Evolutionary conservation across 1,140 invertebrate species (phyloP).

Genomic region (Carcinoscorpius rotundicauda): DNA sequence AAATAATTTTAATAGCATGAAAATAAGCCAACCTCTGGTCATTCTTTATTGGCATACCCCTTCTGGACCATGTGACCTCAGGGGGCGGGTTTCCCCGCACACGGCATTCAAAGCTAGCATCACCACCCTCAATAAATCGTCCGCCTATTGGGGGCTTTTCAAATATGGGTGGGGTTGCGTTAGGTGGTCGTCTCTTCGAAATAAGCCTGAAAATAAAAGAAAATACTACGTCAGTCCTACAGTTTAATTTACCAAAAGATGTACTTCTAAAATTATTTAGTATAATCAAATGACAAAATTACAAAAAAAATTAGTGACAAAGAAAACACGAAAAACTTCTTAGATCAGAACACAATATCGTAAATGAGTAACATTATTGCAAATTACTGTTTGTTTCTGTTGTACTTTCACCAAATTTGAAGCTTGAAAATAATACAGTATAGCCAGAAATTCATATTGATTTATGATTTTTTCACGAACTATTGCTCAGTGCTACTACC

Average conservation of each 20-base stretch:
- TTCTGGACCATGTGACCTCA: slow-evolving; percentile 84
- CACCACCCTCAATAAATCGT: slow-evolving; percentile 81
- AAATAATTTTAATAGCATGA: no score
- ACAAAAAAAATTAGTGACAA: no score
- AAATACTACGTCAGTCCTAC: background rate
- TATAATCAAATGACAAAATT: no score
- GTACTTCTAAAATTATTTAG: background rate
- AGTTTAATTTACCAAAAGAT: background rate
- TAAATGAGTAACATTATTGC: no score
- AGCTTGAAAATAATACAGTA: no score
- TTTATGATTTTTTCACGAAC: no score
- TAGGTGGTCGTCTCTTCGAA: slow-evolving; percentile 14
- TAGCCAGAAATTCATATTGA: no score
- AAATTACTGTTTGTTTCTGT: no score
- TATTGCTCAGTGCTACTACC: no score
- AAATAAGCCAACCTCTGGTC: slow-evolving; percentile 34
- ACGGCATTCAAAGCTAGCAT: slow-evolving; percentile 82
- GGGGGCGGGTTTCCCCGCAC: slow-evolving; percentile 86
- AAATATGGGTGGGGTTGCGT: slow-evolving; percentile 61
- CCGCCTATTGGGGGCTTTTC: slow-evolving; percentile 87
- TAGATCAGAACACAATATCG: no score
- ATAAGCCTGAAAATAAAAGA: slow-evolving; percentile 6
- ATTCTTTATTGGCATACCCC: slow-evolving; percentile 54
- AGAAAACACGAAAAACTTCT: no score
- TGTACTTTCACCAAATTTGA: no score